Conservation (phyloP, 2,113 vertebrate genomes). For the Carettochelys insculpta region DNA sequence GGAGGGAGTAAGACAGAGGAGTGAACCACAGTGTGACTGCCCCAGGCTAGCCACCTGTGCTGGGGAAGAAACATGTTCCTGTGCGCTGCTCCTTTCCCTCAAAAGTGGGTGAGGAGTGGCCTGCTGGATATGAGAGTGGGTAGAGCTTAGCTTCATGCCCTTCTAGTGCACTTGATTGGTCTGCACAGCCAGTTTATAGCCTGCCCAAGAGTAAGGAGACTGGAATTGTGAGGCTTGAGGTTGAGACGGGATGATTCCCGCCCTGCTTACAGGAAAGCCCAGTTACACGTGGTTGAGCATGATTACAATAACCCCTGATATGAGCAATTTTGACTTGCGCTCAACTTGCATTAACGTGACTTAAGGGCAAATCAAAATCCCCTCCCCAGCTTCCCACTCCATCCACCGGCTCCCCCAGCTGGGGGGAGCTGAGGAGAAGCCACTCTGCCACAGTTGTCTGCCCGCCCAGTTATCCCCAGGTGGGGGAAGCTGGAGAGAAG, state of each 20-base stretch:
- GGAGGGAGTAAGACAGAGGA: accelerated
- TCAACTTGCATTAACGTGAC: too few relatives aligned
- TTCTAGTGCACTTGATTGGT: not conserved
- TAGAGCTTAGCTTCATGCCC: not conserved
- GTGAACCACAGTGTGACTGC: not conserved
- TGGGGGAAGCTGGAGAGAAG: too few relatives aligned
- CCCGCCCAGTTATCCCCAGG: too few relatives aligned
- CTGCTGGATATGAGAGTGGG: not conserved
- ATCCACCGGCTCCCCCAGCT: too few relatives aligned
- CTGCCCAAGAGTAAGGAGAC: not conserved
- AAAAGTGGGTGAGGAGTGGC: not conserved
- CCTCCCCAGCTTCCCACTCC: too few relatives aligned
- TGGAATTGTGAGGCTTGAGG: not conserved
- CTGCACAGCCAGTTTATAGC: not conserved
- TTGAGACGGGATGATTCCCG: not conserved
- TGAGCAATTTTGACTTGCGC: too few relatives aligned
- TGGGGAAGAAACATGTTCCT: not conserved
- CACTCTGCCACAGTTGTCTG: too few relatives aligned
- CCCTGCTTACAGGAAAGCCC: not conserved
- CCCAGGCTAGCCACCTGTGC: not conserved
- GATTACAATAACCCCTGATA: too few relatives aligned
- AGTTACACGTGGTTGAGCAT: not conserved
- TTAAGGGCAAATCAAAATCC: too few relatives aligned
- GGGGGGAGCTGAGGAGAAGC: too few relatives aligned
- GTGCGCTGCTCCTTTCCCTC: not conserved